Evolutionary conservation across 2,888 invertebrate genomes (phyloP).

Genomic region (Phaedon cochleariae): DNA sequence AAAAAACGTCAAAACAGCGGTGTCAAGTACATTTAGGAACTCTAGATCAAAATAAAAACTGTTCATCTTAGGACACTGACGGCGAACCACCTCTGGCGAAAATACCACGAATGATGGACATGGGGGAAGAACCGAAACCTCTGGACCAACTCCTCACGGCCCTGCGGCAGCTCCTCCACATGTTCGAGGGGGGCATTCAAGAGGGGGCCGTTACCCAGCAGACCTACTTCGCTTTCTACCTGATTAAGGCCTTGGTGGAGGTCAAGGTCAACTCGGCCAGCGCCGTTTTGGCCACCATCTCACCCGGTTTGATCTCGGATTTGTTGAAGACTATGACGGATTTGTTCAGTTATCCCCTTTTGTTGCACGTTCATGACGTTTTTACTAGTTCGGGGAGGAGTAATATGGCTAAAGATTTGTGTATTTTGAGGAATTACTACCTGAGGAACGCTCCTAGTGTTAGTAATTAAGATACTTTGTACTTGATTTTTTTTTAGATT

Average conservation of each 20-base stretch:
- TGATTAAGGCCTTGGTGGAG: conserved; percentile 77
- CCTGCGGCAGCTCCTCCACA: conserved; percentile 74
- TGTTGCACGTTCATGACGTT: conserved; percentile 83
- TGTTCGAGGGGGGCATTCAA: conserved; percentile 67
- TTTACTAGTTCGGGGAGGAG: conserved; percentile 78
- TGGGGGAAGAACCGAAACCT: conserved; percentile 43
- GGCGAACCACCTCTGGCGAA: conserved; percentile 49
- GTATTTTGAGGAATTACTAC: conserved; percentile 83
- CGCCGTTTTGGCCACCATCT: conserved; percentile 78
- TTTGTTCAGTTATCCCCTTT: conserved; percentile 76
- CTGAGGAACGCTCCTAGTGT: conserved; percentile 61
- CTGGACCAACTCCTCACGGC: conserved; percentile 61
- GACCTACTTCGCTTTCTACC: conserved; percentile 83
- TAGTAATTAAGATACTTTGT: background rate
- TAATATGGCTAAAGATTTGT: conserved; percentile 86
- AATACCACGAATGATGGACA: conserved; percentile 48
- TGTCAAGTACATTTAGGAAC: too few species aligned
- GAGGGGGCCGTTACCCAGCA: conserved; percentile 85
- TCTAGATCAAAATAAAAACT: too few species aligned
- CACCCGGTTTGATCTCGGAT: conserved; percentile 78
- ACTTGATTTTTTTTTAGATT: background rate
- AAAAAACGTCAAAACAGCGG: too few species aligned
- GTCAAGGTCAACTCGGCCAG: conserved; percentile 68
- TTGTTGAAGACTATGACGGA: conserved; percentile 82
- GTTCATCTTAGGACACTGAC: conserved; percentile 49